phyloP scores from a whole-genome alignment of 2,113 vertebrate genomes.

The Nesoenas mayeri region DNA sequence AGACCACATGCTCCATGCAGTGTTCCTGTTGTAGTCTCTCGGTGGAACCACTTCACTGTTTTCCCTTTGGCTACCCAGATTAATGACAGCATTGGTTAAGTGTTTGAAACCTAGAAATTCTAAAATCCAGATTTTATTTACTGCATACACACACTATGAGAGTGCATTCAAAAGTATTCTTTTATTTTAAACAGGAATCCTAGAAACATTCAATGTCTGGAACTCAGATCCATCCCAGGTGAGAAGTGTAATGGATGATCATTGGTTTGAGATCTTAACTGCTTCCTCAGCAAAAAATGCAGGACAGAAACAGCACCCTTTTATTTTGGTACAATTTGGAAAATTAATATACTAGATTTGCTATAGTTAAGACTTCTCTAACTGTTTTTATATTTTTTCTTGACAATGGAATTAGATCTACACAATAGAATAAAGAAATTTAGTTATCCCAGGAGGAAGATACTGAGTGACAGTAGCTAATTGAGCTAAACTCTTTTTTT shows the following conservation, averaged over 20 bases:
- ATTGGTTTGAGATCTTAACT: not conserved
- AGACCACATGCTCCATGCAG: not conserved
- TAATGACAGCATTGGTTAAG: not conserved
- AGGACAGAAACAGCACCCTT: not conserved
- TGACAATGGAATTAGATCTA: conserved; percentile 58
- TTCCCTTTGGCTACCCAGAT: not conserved
- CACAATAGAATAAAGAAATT: conserved; percentile 45
- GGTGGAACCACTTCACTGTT: not conserved
- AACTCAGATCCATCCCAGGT: not conserved
- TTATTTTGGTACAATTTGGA: not conserved
- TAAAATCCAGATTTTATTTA: not conserved
- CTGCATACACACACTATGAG: not conserved
- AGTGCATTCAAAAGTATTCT: not conserved
- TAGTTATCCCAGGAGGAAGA: conserved; percentile 15
- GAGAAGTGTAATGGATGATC: rapidly evolving
- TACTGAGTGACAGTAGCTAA: conserved; percentile 29
- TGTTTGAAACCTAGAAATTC: not conserved
- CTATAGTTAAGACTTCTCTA: conserved; percentile 43
- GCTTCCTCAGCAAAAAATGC: not conserved
- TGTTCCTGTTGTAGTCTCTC: not conserved
- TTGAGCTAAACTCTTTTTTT: conserved; percentile 18
- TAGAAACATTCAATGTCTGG: not conserved
- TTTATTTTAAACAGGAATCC: not conserved
- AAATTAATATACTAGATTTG: conserved; percentile 29
- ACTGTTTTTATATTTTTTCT: conserved; percentile 50